Base-by-base conservation (phyloP, 2,888 invertebrate species). In the Adelognathus sp. region DNA sequence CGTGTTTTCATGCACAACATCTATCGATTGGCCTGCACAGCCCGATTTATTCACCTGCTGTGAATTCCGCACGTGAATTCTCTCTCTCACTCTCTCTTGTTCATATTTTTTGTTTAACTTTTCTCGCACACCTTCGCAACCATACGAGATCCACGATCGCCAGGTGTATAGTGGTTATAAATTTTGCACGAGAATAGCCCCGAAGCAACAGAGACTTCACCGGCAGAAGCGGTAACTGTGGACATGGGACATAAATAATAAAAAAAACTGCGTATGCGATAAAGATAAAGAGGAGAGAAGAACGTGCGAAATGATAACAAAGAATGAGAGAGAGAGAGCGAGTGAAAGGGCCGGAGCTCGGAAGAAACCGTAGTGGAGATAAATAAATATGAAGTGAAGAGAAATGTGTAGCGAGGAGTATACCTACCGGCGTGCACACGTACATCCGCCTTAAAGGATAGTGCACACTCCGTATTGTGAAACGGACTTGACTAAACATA, bases 1-100 rank as follows among this genome's bases (percentile, higher is more conserved):
- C 81, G 79, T 82, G 81, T 75, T 82, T n/a, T 52, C 69, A 67
- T 73, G 76, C 71, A 63, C 41, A 72, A 67, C 66, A 36, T 60
- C 61, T 67, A 69, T 66, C 70, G 70, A 67, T 73, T 76, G 61
- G 70, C 74, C 74, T 54, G 56, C 61, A 67, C 69, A 9, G 9
- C 44, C n/a, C 44, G 76, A 81, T 81, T 81, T 81, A 79, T 81
- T 73, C 69, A 69, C 63, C 77, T 56, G 61, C 31, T 36, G 21
- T 60, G 52, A 61, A 56, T 67, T 72, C 44, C 39, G 9, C 60
- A 61, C 29, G 29, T 21, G 11, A 27, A 71, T n/a, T 16, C 21
- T 24, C n/a, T 24, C 16, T 50, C 24, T 39, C 39, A 39, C 11
- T n/a, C 36, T 39, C 29, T 46, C 46, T 9, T 3, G 16, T 46